Percentiles rank a stretch among this genome's conserved stretches.
phyloP scores from a whole-genome alignment of 2,797 vertebrate species.

The Muscicapa striata region DNA sequence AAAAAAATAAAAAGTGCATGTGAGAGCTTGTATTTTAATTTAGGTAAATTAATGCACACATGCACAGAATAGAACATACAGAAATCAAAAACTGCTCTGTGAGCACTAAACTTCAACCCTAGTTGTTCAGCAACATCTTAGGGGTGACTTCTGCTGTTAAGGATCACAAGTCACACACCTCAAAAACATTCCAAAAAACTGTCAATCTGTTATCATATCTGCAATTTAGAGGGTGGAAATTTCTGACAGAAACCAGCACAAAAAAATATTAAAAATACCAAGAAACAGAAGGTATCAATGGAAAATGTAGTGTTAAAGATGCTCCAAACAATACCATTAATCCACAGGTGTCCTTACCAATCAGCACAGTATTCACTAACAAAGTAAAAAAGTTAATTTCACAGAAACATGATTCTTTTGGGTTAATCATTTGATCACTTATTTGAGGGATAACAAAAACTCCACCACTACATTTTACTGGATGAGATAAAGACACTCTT shows the following conservation, averaged over 20 bases:
- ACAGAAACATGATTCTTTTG: neutral
- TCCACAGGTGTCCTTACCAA: neutral
- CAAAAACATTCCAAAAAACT: neutral
- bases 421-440: neutral
- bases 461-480: neutral
- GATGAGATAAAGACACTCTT: neutral
- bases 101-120: neutral
- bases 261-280: neutral
- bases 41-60: neutral
- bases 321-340: neutral
- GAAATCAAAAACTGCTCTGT: neutral
- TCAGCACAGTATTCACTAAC: neutral
- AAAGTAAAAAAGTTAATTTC: neutral
- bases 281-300: neutral
- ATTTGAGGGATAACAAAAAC: neutral
- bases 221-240: neutral
- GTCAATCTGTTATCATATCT: neutral
- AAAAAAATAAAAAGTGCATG: neutral
- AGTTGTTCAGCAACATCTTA: neutral
- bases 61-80: neutral
- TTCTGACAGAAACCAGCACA: neutral
- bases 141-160: neutral
- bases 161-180: neutral
- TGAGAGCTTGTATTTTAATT: neutral
- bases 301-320: neutral